Base-by-base conservation (phyloP, 2,888 invertebrate genomes). In the Pycnomerus fuliginosus region DNA sequence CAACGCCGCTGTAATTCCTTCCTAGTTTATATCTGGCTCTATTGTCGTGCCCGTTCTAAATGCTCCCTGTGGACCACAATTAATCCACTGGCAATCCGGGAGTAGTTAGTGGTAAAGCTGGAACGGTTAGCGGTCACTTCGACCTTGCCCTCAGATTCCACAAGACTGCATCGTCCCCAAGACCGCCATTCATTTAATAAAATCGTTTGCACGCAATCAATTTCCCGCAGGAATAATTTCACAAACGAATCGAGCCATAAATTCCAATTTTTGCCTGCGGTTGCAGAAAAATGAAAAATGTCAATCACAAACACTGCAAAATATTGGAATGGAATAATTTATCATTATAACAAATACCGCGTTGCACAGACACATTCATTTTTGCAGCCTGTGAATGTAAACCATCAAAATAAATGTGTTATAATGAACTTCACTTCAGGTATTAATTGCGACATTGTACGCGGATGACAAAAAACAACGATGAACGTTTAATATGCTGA, bases 51-150 rank as follows among this genome's bases (percentile, higher is more conserved):
- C 53, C 53, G 55, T 55, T 48, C 62, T 64, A 67, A 69, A 67
- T 60, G 66, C 53, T 66, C 67, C 67, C 67, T 54, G 52, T 60
- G 65, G 69, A 56, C 66, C 60, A 62, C 65, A 69, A 69, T 69
- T 68, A 69, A 69, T 69, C 67, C 68, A 62, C 55, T 59, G 46
- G 59, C 62, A 62, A 65, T 63, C 67, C 67, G 54, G 56, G 53
- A 52, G 59, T 55, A 56, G 66, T 63, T 62, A 58, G 63, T 52
- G 64, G 62, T 56, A 58, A 62, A 62, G 58, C 61, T 50, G 56
- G 61, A 57, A 55, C 56, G 59, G 60, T 65, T 63, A 61, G 65
- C 56, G 67, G 66, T 67, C 67, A 65, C 54, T 50, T 50, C 39
- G 53, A 48, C 52, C 51, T 51, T 44, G 39, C 55, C 58, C 54